These are phyloP conservation scores for Gryon sp. DNA, from an alignment of 1,140 invertebrate species.

Conservation along the genomic window DNA sequence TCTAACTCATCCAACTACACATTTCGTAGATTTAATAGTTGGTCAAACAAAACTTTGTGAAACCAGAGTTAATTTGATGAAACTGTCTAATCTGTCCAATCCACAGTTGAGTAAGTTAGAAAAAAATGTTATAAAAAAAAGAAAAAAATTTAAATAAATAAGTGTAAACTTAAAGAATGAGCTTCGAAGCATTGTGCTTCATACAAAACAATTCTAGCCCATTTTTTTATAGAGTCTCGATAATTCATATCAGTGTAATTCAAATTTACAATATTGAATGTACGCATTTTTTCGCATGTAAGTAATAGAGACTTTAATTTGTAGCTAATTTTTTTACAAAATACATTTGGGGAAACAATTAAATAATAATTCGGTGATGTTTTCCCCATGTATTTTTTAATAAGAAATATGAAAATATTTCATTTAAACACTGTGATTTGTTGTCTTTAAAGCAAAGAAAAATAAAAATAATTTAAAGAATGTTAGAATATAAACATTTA, in stretches of 20 bases:
- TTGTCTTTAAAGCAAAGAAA: neutral
- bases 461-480: conserved; percentile 4
- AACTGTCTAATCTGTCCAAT: no score
- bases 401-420: conserved; percentile 17
- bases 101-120: no score
- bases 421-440: conserved; percentile 25
- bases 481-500: conserved; percentile 18
- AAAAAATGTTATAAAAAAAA: conserved; percentile 19
- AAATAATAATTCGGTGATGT: no score
- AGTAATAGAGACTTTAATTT: no score
- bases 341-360: no score
- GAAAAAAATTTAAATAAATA: conserved; percentile 14
- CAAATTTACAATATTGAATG: conserved; percentile 38
- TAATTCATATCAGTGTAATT: conserved; percentile 36
- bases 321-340: no score
- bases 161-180: conserved; percentile 22
- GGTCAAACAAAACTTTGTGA: no score
- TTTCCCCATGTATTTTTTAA: no score
- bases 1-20: no score
- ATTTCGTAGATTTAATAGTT: no score
- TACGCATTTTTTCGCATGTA: conserved; percentile 1
- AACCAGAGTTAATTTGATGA: no score
- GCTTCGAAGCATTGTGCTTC: conserved; percentile 53
- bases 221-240: no score
- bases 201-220: conserved; percentile 57